Conservation (phyloP, 2,113 vertebrate genomes). For the Microtus montanus region DNA sequence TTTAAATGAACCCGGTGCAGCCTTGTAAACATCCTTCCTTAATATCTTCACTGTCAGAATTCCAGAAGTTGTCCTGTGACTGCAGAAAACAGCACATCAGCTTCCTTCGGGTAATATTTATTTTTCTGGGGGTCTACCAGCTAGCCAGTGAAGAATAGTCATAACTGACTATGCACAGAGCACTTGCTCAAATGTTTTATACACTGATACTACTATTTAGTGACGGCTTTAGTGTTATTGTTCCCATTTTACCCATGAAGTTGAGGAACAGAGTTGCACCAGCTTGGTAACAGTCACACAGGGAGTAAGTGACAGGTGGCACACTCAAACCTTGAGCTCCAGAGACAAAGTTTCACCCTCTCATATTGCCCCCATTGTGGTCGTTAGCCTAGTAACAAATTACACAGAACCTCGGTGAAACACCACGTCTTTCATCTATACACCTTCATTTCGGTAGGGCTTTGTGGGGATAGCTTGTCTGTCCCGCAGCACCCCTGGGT, state of each 20-base stretch:
- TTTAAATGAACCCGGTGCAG: neutral
- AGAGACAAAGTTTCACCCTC: neutral
- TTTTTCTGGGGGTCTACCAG: neutral
- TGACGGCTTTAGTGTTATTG: neutral
- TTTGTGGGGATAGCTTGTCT: neutral
- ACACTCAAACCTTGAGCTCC: neutral
- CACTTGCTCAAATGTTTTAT: neutral
- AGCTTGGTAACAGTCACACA: constrained; percentile 19
- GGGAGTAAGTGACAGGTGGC: neutral
- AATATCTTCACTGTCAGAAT: neutral
- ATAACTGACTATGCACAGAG: neutral
- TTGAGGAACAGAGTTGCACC: neutral
- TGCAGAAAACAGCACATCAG: neutral
- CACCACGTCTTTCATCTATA: neutral
- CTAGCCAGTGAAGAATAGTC: neutral
- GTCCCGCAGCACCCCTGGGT: neutral
- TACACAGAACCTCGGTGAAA: neutral
- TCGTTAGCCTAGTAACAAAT: neutral
- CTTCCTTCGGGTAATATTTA: neutral
- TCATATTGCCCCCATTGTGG: neutral
- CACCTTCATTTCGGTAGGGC: neutral
- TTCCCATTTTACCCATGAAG: constrained; percentile 10
- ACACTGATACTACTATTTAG: neutral
- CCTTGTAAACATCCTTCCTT: neutral
- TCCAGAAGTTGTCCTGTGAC: neutral